These are phyloP conservation scores for Hypomecis atomaria DNA, from an alignment of 2,888 invertebrate genomes.

Conservation along the genomic window DNA sequence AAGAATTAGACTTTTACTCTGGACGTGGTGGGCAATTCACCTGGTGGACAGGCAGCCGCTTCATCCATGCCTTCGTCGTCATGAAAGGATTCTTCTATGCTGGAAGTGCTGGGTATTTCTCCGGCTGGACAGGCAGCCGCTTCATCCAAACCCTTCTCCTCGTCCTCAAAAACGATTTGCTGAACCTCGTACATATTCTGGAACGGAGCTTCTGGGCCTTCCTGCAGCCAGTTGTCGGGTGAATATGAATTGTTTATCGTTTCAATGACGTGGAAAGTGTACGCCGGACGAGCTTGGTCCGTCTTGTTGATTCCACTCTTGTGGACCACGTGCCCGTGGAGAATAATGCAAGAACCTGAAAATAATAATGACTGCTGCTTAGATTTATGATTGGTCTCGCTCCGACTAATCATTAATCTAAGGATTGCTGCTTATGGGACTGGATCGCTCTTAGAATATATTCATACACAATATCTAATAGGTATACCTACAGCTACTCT, in stretches of 20 bases:
- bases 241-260: conserved; percentile 89
- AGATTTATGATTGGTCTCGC: too few species aligned
- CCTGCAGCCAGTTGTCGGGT: conserved; percentile 94
- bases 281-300: conserved; percentile 93
- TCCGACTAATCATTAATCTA: too few species aligned
- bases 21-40: too few species aligned
- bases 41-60: too few species aligned
- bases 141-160: background rate
- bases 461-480: too few species aligned
- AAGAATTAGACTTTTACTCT: too few species aligned
- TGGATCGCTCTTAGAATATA: too few species aligned
- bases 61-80: too few species aligned
- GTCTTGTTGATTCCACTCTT: conserved; percentile 95
- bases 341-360: conserved; percentile 92
- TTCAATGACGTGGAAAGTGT: conserved; percentile 98
- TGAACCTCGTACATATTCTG: conserved; percentile 84
- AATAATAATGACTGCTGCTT: conserved; percentile 12
- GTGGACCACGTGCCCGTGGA: conserved; percentile 97
- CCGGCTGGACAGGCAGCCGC: background rate
- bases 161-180: background rate
- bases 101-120: background rate
- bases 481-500: too few species aligned
- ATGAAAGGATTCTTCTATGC: too few species aligned
- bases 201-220: conserved; percentile 88
- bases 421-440: too few species aligned